These are phyloP conservation scores for Prenolepis imparis DNA, from an alignment of 2,888 invertebrate genomes.

Conservation along the genomic window DNA sequence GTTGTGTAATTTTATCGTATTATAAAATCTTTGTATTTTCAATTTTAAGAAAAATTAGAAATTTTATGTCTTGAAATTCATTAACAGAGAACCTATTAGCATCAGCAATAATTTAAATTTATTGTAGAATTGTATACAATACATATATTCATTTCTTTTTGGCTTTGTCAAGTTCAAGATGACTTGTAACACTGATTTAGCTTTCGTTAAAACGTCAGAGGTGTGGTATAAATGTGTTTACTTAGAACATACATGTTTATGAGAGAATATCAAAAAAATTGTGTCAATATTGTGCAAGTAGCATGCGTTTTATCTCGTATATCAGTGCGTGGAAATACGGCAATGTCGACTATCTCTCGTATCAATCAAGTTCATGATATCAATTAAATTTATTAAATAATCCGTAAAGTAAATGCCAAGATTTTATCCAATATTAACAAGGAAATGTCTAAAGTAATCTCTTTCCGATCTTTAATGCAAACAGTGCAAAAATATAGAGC, in stretches of 20 bases:
- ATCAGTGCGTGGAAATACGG: background rate
- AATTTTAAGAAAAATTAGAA: background rate
- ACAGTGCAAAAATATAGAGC: background rate
- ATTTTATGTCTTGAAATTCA: background rate
- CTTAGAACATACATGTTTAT: background rate
- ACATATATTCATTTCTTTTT: background rate
- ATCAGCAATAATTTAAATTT: constrained; percentile 17
- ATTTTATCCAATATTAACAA: constrained; percentile 12
- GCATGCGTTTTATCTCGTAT: constrained; percentile 25
- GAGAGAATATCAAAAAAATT: constrained; percentile 6
- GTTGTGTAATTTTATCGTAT: background rate
- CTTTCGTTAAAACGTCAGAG: constrained; percentile 22
- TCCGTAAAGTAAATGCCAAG: background rate
- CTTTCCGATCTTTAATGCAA: background rate
- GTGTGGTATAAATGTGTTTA: constrained; percentile 36
- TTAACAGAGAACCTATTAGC: constrained; percentile 2
- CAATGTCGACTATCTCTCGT: constrained; percentile 1
- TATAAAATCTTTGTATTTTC: background rate
- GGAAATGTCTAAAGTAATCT: background rate
- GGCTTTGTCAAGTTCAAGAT: background rate
- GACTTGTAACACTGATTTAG: constrained; percentile 14
- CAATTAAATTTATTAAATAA: constrained; percentile 37
- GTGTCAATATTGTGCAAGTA: constrained; percentile 26
- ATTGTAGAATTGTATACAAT: background rate
- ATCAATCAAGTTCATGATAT: constrained; percentile 23